Base-by-base conservation (phyloP, 92 coral and sea anemone genomes). In the Isaurus tuberculatus region DNA sequence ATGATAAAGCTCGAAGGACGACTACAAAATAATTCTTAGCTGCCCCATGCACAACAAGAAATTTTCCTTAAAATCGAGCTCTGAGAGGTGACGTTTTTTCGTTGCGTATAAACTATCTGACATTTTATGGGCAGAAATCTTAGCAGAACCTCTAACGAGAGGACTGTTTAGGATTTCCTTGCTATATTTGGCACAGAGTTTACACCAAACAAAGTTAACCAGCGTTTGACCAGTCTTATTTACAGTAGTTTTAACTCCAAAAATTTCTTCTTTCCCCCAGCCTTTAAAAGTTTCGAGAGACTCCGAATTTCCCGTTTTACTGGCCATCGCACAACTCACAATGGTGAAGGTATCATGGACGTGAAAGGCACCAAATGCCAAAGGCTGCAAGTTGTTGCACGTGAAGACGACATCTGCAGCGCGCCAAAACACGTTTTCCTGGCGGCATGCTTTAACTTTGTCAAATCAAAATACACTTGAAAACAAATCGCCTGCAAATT, bases 101-200 rank as follows among this genome's bases (percentile, higher is more conserved):
- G 42, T 36, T 36, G 42, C 42, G 42, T 36, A 36, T 36, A 36
- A 36, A 36, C 42, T 36, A 36, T 36, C 4, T 36, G 42, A 36
- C 42, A 36, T 36, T 36, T 36, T 36, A 29, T 0, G 37, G 20
- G 72, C 72, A 19, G 72, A 20, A 66, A 16, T 28, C 2, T 15
- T 28, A 20, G 43, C 72, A 66, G 40, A 14, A 31, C 23, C 13
- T 29, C 42, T 14, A 26, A 66, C 27, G 14, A 66, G 22, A 64
- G 69, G 28, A 66, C 72, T 66, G 28, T 30, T 65, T 14, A 23
- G 28, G 36, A 65, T 65, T 30, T 65, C 70, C 70, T 30, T 65
- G 10, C 4, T 10, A 10, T 65, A 64, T 64, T 64, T 26, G 22
- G 70, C 17, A 26, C 70, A 23, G 4, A 65, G 70, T 27, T 65